Percentiles rank a stretch among this genome's conserved stretches.
phyloP scores from a whole-genome alignment of 2,113 vertebrate genomes.

The Gadus chalcogrammus region DNA sequence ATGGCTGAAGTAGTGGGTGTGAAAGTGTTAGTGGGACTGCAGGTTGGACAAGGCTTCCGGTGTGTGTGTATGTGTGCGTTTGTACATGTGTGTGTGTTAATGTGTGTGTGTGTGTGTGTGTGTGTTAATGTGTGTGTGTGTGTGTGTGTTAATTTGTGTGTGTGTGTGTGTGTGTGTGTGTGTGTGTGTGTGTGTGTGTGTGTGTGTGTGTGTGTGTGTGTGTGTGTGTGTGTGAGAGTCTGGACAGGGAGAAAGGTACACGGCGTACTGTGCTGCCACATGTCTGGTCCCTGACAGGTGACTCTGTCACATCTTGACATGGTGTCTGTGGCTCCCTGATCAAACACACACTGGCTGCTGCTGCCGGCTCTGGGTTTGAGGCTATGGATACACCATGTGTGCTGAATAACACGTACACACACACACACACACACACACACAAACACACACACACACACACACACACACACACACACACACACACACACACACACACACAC shows the following conservation, averaged over 20 bases:
- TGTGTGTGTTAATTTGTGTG: too few relatives aligned
- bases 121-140: too few relatives aligned
- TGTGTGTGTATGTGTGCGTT: too few relatives aligned
- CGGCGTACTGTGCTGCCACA: too few relatives aligned
- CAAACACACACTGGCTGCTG: constrained; percentile 38
- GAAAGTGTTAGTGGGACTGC: too few relatives aligned
- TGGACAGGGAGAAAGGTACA: too few relatives aligned
- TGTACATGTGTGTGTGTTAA: too few relatives aligned
- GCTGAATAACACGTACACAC: not conserved
- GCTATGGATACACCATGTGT: not conserved
- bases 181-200: not conserved
- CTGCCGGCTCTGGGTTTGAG: not conserved
- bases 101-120: too few relatives aligned
- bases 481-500: not conserved
- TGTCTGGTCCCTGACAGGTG: not conserved
- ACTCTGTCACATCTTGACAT: constrained; percentile 43
- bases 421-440: constrained; percentile 1
- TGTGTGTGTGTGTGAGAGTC: not conserved
- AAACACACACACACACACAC: constrained; percentile 4
- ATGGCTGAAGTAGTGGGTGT: too few relatives aligned
- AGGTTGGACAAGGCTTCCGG: not conserved
- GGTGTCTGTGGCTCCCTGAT: constrained; percentile 23
- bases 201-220: too few relatives aligned
- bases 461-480: not conserved
- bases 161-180: not conserved